phyloP scores from a whole-genome alignment of 2,797 vertebrate species.

The Steatocranus sp. region DNA sequence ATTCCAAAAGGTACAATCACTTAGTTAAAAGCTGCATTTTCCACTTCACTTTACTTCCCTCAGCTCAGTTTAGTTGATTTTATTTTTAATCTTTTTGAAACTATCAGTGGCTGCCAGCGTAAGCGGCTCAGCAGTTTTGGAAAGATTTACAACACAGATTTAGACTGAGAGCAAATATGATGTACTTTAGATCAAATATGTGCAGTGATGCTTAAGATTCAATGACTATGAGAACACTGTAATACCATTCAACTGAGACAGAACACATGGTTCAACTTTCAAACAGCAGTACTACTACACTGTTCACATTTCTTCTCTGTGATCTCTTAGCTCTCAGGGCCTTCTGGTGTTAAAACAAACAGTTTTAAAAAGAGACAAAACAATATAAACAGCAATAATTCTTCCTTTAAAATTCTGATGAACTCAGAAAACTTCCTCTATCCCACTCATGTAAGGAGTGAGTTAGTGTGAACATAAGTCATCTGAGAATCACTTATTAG shows the following conservation, averaged over 20 bases:
- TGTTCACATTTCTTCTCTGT: neutral
- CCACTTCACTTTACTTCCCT: neutral
- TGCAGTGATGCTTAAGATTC: neutral
- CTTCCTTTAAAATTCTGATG: neutral
- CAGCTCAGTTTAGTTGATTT: neutral
- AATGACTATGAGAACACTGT: neutral
- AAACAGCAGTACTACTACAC: neutral
- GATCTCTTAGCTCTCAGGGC: neutral
- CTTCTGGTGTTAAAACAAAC: neutral
- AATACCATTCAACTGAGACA: neutral
- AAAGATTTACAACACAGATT: conserved; percentile 16
- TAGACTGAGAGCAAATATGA: neutral
- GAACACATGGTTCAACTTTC: neutral
- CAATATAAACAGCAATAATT: neutral
- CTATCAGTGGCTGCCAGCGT: neutral
- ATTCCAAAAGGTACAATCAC: neutral
- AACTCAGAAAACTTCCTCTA: conserved; percentile 32
- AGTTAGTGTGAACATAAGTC: conserved; percentile 14
- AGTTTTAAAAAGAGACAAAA: neutral
- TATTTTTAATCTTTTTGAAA: neutral
- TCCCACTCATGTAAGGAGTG: conserved; percentile 2
- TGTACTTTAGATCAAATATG: neutral
- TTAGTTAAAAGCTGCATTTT: neutral
- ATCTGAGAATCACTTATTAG: neutral
- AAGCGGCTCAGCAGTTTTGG: conserved; percentile 10